Conservation (phyloP, 1,140 invertebrate species). For the Drosophila ambigua region DNA sequence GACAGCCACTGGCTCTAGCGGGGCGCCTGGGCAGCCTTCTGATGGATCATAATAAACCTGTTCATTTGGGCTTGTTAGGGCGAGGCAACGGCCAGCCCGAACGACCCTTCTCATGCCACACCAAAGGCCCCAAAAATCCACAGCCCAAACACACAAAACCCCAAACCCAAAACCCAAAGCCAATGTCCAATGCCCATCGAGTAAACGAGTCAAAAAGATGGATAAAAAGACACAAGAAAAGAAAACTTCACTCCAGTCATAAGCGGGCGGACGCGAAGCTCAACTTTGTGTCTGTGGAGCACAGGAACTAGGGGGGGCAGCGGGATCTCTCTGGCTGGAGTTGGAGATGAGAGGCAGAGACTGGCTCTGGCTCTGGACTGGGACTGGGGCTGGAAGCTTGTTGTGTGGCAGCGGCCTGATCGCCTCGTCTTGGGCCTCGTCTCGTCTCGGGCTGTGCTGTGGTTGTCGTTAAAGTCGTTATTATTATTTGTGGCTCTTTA, state of each 20-base stretch:
- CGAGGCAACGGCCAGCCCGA: conserved; percentile 31
- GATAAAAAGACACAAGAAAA: conserved; percentile 21
- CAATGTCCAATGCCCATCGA: conserved; percentile 6
- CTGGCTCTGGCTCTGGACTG: conserved; percentile 8
- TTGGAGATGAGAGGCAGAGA: not conserved
- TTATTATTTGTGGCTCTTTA: conserved; percentile 82
- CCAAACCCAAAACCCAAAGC: conserved; percentile 14
- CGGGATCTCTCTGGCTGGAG: not conserved
- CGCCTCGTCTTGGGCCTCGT: conserved; percentile 20
- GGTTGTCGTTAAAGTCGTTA: conserved; percentile 81
- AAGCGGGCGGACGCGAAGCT: conserved; percentile 66
- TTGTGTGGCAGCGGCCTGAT: conserved; percentile 61
- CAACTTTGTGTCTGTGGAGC: conserved; percentile 60
- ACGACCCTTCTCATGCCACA: conserved; percentile 34
- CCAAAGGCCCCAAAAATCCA: conserved; percentile 1
- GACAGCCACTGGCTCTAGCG: conserved; percentile 29
- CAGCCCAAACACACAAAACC: not conserved
- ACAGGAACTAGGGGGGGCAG: not conserved
- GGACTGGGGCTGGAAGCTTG: conserved; percentile 7
- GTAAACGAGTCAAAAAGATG: conserved; percentile 16
- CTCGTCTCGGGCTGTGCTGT: conserved; percentile 53
- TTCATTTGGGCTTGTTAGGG: conserved; percentile 75
- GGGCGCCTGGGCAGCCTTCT: not conserved
- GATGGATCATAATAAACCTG: conserved; percentile 79
- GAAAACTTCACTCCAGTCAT: conserved; percentile 61